Conservation (phyloP, 1,140 invertebrate genomes). For the Drosophila malerkotliana region DNA sequence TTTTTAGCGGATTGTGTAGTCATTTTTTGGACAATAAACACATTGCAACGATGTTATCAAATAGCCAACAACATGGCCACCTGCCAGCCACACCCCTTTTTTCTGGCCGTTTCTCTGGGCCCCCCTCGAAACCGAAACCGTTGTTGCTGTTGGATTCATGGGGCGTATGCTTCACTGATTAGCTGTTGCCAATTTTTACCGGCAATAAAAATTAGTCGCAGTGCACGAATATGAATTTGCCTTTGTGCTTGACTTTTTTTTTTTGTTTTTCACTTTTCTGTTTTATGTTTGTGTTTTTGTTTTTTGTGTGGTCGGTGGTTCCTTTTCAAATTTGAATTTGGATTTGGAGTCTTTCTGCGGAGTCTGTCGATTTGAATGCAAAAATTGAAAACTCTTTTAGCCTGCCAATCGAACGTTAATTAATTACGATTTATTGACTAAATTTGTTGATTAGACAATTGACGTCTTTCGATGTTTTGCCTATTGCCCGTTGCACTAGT, state of each 20-base stretch:
- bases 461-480: conserved; percentile 67
- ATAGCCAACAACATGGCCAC: conserved; percentile 61
- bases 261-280: conserved; percentile 9
- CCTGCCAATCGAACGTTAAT: conserved; percentile 70
- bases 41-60: conserved; percentile 80
- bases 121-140: not conserved
- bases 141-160: conserved; percentile 19
- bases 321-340: conserved; percentile 57
- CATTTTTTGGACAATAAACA: conserved; percentile 77
- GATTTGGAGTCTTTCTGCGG: conserved; percentile 36
- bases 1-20: conserved; percentile 68
- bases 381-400: conserved; percentile 63
- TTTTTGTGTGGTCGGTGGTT: conserved; percentile 16
- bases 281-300: conserved; percentile 11
- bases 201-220: conserved; percentile 78
- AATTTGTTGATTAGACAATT: conserved; percentile 82
- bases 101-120: conserved; percentile 8
- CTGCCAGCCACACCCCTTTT: conserved; percentile 71
- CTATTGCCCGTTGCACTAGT: conserved; percentile 11
- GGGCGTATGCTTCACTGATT: conserved; percentile 74
- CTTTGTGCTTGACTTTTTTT: conserved; percentile 35
- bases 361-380: conserved; percentile 32
- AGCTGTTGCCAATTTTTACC: conserved; percentile 77
- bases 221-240: conserved; percentile 68
- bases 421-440: conserved; percentile 83